These are phyloP conservation scores for Polydesmus complanatus DNA, from an alignment of 2,888 invertebrate genomes.

Conservation along the genomic window DNA sequence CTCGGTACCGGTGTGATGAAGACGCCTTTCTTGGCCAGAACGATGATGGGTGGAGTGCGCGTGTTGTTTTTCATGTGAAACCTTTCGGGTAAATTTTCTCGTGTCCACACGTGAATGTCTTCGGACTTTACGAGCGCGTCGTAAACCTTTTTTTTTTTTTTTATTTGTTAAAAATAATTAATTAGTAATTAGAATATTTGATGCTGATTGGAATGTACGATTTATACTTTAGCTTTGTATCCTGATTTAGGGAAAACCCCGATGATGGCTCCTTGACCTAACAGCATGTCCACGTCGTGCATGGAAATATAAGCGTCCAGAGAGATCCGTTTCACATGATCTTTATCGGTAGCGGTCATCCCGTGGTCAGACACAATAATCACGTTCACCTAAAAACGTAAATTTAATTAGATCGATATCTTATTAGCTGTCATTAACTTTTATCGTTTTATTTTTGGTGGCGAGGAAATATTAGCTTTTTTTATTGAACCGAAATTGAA, in stretches of 20 bases:
- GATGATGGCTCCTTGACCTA: constrained; percentile 26
- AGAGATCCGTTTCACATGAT: constrained; percentile 23
- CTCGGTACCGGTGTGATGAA: constrained; percentile 13
- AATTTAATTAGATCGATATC: no score
- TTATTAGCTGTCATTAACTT: no score
- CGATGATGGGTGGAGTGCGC: constrained; percentile 29
- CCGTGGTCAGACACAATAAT: constrained; percentile 24
- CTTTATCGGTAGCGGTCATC: constrained; percentile 28
- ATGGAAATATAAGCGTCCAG: constrained; percentile 25
- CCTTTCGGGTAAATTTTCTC: constrained; percentile 27
- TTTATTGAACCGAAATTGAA: neutral
- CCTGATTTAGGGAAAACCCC: constrained; percentile 24
- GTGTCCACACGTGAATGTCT: constrained; percentile 23
- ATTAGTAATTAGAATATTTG: neutral
- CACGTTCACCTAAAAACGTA: constrained; percentile 7
- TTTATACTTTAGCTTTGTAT: constrained; percentile 20
- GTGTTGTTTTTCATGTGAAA: constrained; percentile 30
- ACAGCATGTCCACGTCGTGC: constrained; percentile 22
- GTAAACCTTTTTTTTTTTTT: constrained; percentile 3
- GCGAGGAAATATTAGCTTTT: neutral
- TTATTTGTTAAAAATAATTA: neutral
- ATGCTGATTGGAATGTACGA: neutral
- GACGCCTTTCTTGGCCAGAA: constrained; percentile 28
- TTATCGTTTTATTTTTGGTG: neutral
- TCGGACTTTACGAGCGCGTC: neutral